A percentile compares a stretch with the other conserved stretches of the same genome.
These are phyloP conservation scores for Papilio elwesi DNA, from an alignment of 2,888 invertebrate species.

Conservation along the genomic window DNA sequence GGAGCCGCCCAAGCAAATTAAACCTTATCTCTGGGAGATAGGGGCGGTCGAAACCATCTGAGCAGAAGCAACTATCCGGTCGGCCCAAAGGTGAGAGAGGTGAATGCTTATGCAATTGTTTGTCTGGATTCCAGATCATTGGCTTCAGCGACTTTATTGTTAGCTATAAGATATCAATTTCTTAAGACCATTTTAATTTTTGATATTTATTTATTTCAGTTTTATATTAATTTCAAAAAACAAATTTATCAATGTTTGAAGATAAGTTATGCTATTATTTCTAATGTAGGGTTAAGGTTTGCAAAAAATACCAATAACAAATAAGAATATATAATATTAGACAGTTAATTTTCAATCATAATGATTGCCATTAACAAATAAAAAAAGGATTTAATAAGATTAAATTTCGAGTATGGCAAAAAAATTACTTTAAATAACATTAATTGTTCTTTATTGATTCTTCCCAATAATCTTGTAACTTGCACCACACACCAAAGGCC, in stretches of 20 bases:
- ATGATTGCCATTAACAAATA: no score
- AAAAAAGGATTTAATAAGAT: no score
- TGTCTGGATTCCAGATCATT: conserved; percentile 46
- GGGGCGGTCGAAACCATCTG: conserved; percentile 14
- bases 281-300: no score
- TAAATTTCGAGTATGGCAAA: no score
- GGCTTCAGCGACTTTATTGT: conserved; percentile 37
- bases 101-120: conserved; percentile 59
- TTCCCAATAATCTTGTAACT: conserved; percentile 29
- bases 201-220: background rate
- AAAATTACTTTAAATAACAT: no score
- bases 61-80: conserved; percentile 45
- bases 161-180: background rate
- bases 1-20: background rate
- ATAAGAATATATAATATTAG: no score
- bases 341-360: no score
- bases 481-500: conserved; percentile 36
- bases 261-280: no score
- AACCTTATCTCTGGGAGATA: conserved; percentile 2
- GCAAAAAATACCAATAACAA: no score
- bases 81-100: conserved; percentile 71
- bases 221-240: background rate
- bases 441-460: no score
- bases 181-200: no score
- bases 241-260: no score